These are phyloP conservation scores for Zaprionus capensis DNA, from an alignment of 1,140 invertebrate species.

Conservation along the genomic window DNA sequence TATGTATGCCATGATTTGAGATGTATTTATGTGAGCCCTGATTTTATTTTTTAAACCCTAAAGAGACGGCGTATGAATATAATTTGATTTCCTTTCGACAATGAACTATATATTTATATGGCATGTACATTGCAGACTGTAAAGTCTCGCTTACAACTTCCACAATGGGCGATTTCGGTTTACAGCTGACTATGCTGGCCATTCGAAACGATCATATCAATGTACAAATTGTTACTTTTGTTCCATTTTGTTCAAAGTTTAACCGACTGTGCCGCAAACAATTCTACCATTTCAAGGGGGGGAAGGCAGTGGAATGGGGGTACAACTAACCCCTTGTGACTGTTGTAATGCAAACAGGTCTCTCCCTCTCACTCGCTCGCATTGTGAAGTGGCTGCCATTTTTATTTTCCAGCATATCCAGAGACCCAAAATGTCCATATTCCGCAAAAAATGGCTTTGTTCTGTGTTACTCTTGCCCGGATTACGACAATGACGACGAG, in stretches of 20 bases:
- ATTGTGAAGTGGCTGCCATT: slow-evolving; percentile 53
- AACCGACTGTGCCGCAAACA: slow-evolving; percentile 61
- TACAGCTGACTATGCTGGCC: neutral
- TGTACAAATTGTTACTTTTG: slow-evolving; percentile 34
- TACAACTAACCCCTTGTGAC: slow-evolving; percentile 26
- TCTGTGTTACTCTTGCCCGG: slow-evolving; percentile 40
- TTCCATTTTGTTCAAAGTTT: slow-evolving; percentile 50
- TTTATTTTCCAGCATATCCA: slow-evolving; percentile 49
- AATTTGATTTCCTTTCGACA: neutral
- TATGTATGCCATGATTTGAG: neutral
- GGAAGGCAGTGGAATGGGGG: neutral
- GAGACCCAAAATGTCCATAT: slow-evolving; percentile 65
- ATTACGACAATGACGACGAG: slow-evolving; percentile 2
- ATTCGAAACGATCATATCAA: slow-evolving; percentile 8
- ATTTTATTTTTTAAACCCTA: neutral
- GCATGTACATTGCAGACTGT: neutral
- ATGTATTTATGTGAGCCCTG: neutral
- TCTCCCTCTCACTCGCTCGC: neutral
- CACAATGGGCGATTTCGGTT: slow-evolving; percentile 1
- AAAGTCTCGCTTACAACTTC: neutral
- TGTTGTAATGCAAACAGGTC: slow-evolving; percentile 44
- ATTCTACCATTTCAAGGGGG: slow-evolving; percentile 25
- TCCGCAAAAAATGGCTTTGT: slow-evolving; percentile 73
- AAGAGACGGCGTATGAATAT: neutral
- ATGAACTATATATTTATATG: neutral